Base-by-base conservation (phyloP, 2,797 vertebrate species). In the Oreochromis mossambicus region DNA sequence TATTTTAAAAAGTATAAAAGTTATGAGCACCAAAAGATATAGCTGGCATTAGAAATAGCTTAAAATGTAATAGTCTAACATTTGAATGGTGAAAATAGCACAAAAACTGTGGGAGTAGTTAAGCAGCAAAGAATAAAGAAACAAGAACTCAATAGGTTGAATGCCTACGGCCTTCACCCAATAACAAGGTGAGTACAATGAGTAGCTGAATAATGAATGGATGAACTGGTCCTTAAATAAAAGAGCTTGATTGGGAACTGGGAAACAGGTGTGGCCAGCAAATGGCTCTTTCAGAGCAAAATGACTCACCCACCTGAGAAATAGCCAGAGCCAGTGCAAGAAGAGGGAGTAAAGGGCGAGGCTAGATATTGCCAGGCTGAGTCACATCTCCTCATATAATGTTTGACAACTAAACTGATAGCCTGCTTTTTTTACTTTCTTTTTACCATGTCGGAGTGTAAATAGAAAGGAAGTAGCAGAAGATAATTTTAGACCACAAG, bases 81-180 rank as follows among this genome's bases (percentile, higher is more conserved):
- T 19, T 4, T 58, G 14, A 58, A 5, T 58, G 55, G 29, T 61
- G 19, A 61, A 34, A 61, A 34, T 61, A 4, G 29, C 56, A 61
- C 15, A 34, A 61, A 61, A 61, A 29, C 9, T 61, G 29, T 36
- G 32, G 2, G 58, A 61, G 32, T 61, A 61, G 58, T 61, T 36
- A 61, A n/a, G 32, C 29, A n/a, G 29, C 32, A 58, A 58, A 58
- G 15, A 19, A 0, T 19, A 34, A 32, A 58, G 15, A 34, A 58
- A 5, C 54, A 56, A 24, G 54, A 56, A 0, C 15, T 58, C 29
- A 58, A 3, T 11, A 32, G 55, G 55, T 29, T 58, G 29, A 58
- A 32, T 10, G 15, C 1, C 0, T 58, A 58, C 14, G 0, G 55
- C 1, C 8, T 32, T 58, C 55, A 58, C 14, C 55, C 26, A 58